Percentiles rank a stretch among this genome's conserved stretches.
Evolutionary conservation across 2,888 invertebrate genomes (phyloP).

Genomic region (Sinodicranocentrus sp.): DNA sequence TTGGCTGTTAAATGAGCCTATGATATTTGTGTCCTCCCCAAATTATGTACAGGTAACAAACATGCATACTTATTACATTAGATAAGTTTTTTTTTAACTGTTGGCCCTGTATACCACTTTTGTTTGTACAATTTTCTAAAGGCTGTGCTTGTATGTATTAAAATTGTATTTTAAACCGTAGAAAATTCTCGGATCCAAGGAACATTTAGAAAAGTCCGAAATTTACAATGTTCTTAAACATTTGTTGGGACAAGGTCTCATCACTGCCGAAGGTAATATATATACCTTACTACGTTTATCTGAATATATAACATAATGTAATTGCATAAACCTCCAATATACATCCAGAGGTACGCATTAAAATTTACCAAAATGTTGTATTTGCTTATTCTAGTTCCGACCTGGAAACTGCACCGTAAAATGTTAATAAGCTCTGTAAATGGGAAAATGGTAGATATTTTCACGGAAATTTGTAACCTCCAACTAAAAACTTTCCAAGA

Average conservation of each 20-base stretch:
- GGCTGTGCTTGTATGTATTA: too few species aligned
- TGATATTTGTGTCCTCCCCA: constrained; percentile 8
- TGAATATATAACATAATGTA: background rate
- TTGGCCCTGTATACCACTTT: too few species aligned
- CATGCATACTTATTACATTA: background rate
- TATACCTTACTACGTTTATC: background rate
- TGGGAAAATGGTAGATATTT: constrained; percentile 22
- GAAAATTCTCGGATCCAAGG: constrained; percentile 16
- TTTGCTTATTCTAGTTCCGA: background rate
- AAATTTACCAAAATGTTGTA: background rate
- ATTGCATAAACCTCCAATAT: too few species aligned
- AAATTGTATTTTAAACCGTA: background rate
- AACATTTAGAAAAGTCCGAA: background rate
- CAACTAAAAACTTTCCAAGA: background rate
- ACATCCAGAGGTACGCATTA: too few species aligned
- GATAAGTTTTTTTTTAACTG: too few species aligned
- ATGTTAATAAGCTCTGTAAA: constrained; percentile 3
- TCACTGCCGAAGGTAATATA: constrained; percentile 4
- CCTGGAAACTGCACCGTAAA: constrained; percentile 9
- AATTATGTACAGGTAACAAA: constrained; percentile 14
- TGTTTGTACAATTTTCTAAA: too few species aligned
- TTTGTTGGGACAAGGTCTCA: constrained; percentile 8
- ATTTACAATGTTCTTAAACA: constrained; percentile 6
- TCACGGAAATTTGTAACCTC: background rate
- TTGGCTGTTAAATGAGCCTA: constrained; percentile 10